These are phyloP conservation scores for Pycnomerus fuliginosus DNA, from an alignment of 2,888 invertebrate species.

Conservation along the genomic window DNA sequence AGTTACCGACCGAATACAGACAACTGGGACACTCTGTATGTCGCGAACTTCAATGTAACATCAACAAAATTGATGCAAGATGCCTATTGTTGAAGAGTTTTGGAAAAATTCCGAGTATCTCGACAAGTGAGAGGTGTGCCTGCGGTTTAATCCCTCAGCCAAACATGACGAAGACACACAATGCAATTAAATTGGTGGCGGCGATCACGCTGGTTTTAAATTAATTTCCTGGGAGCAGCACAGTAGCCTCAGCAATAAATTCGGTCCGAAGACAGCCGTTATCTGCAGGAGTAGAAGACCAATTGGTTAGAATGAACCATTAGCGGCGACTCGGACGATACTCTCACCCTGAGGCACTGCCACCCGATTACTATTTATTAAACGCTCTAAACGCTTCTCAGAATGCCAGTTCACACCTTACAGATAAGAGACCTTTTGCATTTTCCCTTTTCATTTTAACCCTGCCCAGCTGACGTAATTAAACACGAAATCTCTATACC, in stretches of 20 bases:
- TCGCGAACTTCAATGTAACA: too few species aligned
- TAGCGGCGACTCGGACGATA: constrained; percentile 33
- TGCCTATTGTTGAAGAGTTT: too few species aligned
- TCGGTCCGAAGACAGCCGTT: constrained; percentile 29
- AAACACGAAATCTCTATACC: constrained; percentile 18
- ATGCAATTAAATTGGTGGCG: constrained; percentile 16
- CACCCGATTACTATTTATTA: constrained; percentile 32
- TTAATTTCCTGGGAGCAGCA: constrained; percentile 29
- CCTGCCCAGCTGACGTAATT: constrained; percentile 15
- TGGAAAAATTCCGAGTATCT: too few species aligned
- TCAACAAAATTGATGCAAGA: too few species aligned
- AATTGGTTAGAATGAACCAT: constrained; percentile 43
- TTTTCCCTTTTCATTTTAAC: too few species aligned
- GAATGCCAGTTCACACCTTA: constrained; percentile 36
- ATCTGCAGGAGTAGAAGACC: constrained; percentile 31
- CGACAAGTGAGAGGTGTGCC: background rate
- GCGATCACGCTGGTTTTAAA: constrained; percentile 23
- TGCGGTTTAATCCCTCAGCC: background rate
- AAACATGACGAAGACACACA: constrained; percentile 14
- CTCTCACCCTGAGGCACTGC: constrained; percentile 14
- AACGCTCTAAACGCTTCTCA: constrained; percentile 32
- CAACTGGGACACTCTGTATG: too few species aligned
- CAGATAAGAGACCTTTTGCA: constrained; percentile 5
- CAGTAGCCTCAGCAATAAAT: constrained; percentile 39
- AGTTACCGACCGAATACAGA: too few species aligned